These are phyloP conservation scores for Leptatherina wallacei DNA, from an alignment of 2,797 vertebrate species.

Conservation along the genomic window DNA sequence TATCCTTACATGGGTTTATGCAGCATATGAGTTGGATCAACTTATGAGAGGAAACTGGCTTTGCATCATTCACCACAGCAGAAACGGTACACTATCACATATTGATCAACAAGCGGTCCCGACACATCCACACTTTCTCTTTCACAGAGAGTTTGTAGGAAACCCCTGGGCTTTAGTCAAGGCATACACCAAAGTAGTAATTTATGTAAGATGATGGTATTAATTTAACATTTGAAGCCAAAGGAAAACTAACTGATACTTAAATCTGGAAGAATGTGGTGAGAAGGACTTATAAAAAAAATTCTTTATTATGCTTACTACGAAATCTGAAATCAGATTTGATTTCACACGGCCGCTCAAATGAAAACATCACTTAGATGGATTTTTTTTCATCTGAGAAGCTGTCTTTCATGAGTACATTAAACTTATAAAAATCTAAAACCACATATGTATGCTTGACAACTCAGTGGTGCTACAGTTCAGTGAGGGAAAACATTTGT, in stretches of 20 bases:
- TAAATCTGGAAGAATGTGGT: background rate
- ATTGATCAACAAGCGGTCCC: constrained; percentile 15
- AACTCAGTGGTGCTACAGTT: too few relatives aligned
- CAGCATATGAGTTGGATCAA: constrained; percentile 1
- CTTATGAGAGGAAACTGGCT: constrained; percentile 28
- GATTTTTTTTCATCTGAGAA: background rate
- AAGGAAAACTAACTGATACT: background rate
- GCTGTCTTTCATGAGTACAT: background rate
- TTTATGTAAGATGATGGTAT: constrained; percentile 5
- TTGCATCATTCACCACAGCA: background rate
- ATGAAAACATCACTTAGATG: background rate
- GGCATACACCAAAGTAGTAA: too few relatives aligned
- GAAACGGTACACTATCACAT: constrained; percentile 6
- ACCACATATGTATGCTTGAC: too few relatives aligned
- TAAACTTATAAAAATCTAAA: background rate
- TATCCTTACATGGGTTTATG: constrained; percentile 13
- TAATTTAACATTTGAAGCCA: background rate
- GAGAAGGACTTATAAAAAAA: constrained; percentile 12
- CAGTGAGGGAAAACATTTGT: too few relatives aligned
- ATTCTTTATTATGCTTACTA: background rate
- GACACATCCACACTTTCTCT: background rate
- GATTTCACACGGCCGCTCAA: background rate
- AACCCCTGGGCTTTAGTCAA: background rate
- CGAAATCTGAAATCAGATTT: constrained; percentile 6
- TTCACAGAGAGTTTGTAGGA: constrained; percentile 32